A percentile compares a stretch with the other conserved stretches of the same genome.
phyloP scores from a whole-genome alignment of 2,888 invertebrate genomes.

The Lissocephala sabroskyi region DNA sequence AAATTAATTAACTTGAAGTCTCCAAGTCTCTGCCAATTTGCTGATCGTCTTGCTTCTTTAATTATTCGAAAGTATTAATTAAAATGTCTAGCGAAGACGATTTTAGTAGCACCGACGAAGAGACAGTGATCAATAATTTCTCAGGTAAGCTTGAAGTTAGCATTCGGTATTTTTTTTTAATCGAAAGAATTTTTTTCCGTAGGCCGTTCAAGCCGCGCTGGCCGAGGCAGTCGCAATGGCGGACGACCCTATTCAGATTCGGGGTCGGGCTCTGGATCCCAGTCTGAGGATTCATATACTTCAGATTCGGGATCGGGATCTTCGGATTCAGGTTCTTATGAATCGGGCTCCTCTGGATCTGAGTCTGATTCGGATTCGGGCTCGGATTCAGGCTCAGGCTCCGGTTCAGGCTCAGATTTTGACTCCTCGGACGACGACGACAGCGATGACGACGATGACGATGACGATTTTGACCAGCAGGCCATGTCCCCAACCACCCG shows the following conservation, averaged over 20 bases:
- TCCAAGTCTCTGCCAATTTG: too few species aligned
- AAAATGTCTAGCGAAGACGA: conserved; percentile 21
- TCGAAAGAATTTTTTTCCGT: neutral
- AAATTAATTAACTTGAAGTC: too few species aligned
- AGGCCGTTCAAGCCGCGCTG: conserved; percentile 23
- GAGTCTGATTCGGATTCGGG: conserved; percentile 7
- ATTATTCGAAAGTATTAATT: too few species aligned
- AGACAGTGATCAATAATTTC: neutral
- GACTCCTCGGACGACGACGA: too few species aligned
- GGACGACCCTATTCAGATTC: conserved; percentile 8
- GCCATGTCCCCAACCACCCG: conserved; percentile 69
- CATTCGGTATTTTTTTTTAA: too few species aligned
- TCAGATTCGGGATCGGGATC: neutral
- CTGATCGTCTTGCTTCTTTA: too few species aligned
- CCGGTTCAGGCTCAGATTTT: too few species aligned
- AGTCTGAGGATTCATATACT: conserved; percentile 1
- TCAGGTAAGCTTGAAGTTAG: too few species aligned
- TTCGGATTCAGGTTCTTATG: conserved; percentile 9
- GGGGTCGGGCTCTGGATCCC: neutral
- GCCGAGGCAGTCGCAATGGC: neutral
- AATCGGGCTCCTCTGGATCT: conserved; percentile 33
- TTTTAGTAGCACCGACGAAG: conserved; percentile 20
- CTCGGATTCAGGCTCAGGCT: too few species aligned
- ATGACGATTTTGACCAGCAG: conserved; percentile 52
- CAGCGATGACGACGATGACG: conserved; percentile 23